Evolutionary conservation across 2,113 vertebrate species (phyloP).

Genomic region (Macrotus californicus): DNA sequence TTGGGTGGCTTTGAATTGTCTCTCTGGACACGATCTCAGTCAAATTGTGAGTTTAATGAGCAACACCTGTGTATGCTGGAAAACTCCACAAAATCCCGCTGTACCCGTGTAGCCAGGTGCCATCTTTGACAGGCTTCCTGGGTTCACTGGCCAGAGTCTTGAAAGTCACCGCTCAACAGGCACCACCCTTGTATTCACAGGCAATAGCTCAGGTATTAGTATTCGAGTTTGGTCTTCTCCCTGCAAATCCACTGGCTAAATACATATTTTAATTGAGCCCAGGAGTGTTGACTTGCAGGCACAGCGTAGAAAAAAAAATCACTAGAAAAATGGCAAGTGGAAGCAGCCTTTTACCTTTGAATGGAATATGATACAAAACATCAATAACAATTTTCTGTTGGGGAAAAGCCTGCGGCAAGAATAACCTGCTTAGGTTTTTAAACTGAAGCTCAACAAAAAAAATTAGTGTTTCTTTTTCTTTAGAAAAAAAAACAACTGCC

Average conservation of each 20-base stretch:
- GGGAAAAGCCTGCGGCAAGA: slow-evolving; percentile 54
- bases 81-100: not conserved
- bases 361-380: slow-evolving; percentile 56
- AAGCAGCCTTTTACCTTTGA: slow-evolving; percentile 64
- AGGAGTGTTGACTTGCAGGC: slow-evolving; percentile 69
- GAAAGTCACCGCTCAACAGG: not conserved
- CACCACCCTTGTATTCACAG: not conserved
- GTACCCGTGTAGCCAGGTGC: not conserved
- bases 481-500: slow-evolving; percentile 35
- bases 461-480: slow-evolving; percentile 46
- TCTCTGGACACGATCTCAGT: not conserved
- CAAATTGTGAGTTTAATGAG: slow-evolving; percentile 1
- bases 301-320: slow-evolving; percentile 45
- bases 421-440: slow-evolving; percentile 54
- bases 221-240: slow-evolving; percentile 64
- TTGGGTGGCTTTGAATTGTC: slow-evolving; percentile 1
- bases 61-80: not conserved
- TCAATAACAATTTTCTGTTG: slow-evolving; percentile 60
- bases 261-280: slow-evolving; percentile 75
- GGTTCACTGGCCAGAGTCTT: not conserved
- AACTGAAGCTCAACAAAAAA: not conserved
- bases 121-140: not conserved
- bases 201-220: slow-evolving; percentile 48
- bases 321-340: slow-evolving; percentile 59
- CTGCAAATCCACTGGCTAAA: slow-evolving; percentile 65